Evolutionary conservation across 2,797 vertebrate genomes (phyloP), one percentile per base, ranked within the genome.

Genomic region (Miichthys miiuy): DNA sequence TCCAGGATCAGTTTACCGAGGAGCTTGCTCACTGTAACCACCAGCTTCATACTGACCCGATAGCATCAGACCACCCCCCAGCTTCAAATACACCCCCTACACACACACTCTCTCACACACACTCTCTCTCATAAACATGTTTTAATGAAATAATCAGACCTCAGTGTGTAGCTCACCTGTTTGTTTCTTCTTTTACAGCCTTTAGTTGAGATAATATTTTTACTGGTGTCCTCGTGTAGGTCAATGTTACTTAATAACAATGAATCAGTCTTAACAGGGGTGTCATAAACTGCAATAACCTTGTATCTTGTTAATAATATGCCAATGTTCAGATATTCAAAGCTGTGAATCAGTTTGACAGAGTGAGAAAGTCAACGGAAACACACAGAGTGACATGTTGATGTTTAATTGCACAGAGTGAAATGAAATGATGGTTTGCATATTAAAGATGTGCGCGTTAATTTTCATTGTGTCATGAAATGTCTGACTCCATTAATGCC

Each of bases 1-100:
- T 81, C 85, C 41, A 50, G 75, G 83, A 83, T 89, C 87, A 81
- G 76, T 68, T 89, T 87, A 83, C 88, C 12, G 17, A 18, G 47
- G 21, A 14, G 41, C 21, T 18, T 10, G 58, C 57, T 66, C 58
- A 42, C 73, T 54, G 72, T 65, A 27, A 79, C 60, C 72, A 38
- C 34, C 50, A 34, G 67, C 68, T 58, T 48, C 44, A 44, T 30
- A 0, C 73, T 65, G 44, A 46, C 17, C 2, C 7, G 8, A 38
- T 38, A 38, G 34, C 8, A 38, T 38, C 34, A 38, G 34, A 38
- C 34, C 34, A 38, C 34, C 34, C 30, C 8, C 8, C 8, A 38
- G 2, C 27, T 21, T 51, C 55, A 9, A 13, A 79, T 77, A 75
- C 25, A 16, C 23, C 44, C 42, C 3, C 66, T 44, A 3, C 21